Evolutionary conservation across 2,113 vertebrate genomes (phyloP), one percentile per base, ranked within the genome.

Genomic region (Psammodynastes pulverulentus): DNA sequence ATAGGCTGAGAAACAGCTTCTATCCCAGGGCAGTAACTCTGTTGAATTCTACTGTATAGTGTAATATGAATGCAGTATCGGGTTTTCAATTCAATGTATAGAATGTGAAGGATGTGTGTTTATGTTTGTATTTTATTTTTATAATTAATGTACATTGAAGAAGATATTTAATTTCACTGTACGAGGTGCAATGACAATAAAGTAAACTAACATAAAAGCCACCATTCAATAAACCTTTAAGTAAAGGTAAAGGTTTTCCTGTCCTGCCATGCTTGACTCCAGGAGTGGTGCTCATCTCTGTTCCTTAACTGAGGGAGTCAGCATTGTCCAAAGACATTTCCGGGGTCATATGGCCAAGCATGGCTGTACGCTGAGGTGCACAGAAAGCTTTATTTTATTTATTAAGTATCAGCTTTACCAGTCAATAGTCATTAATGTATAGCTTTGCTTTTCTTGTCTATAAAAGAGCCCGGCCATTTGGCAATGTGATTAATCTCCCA

Each of bases 391-490:
- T 39, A 79, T 39, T 39, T 91, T 2, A 52, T 72, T 92, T 95
- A 8, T 93, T 91, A 53, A 54, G 29, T 53, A 21, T 1, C 1
- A 39, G 23, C 72, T 67, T 9, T 88, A 54, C 34, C 43, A 34
- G 51, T 53, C 84, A 56, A 45, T 49, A 45, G 46, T 87, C 48
- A 84, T 87, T 84, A 21, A n/a, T 43, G 21, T 93, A 87, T 62
- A 88, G 17, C 92, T 84, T 46, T 88, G 2, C 26, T 54, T 79
- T 93, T 94, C 1, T 52, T 89, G 39, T n/a, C 91, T 45, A 53
- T 29, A 93, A 45, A 13, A 93, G 49, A 43, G 90, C 93, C 49
- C 84, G 84, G 49, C 29, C 49, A 56, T 93, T 87, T 56, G 48
- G 29, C 13, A 54, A 24, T 49, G 34, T 0, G 2, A 13, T 29